Evolutionary conservation across 92 coral and sea anemone genomes (phyloP).

Genomic region (Zoanthus sociatus): DNA sequence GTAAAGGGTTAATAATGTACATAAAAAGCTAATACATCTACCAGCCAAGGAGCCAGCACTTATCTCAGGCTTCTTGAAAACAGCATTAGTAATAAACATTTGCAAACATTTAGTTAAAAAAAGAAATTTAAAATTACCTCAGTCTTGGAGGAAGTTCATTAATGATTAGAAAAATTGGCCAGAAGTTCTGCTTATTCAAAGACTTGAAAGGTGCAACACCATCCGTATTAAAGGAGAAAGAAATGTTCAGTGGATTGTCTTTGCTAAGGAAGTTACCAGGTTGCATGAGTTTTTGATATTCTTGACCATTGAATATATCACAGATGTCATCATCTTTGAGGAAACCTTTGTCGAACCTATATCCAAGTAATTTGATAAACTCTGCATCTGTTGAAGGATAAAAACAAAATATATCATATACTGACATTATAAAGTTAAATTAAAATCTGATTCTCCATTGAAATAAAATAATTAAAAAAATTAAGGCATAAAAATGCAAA

Average conservation of each 20-base stretch:
- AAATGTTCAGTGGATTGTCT: constrained; percentile 59
- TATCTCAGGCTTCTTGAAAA: too few species aligned
- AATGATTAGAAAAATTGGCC: constrained; percentile 65
- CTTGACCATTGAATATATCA: constrained; percentile 60
- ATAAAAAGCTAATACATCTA: too few species aligned
- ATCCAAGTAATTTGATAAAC: constrained; percentile 43
- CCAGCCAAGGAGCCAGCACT: too few species aligned
- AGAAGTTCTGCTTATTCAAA: constrained; percentile 54
- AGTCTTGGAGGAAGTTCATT: constrained; percentile 69
- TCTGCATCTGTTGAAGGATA: constrained; percentile 26
- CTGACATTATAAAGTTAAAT: too few species aligned
- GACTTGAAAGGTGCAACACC: constrained; percentile 58
- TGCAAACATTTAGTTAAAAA: background rate
- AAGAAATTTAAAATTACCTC: constrained; percentile 28
- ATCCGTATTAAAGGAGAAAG: constrained; percentile 60
- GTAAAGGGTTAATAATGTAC: too few species aligned
- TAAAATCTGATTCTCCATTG: too few species aligned
- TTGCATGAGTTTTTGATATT: constrained; percentile 57
- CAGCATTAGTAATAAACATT: too few species aligned
- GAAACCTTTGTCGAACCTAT: constrained; percentile 49
- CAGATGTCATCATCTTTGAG: background rate
- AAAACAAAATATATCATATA: background rate
- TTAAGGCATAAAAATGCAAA: too few species aligned
- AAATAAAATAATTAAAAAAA: too few species aligned
- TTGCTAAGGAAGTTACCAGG: constrained; percentile 62